A percentile compares a stretch with the other conserved stretches of the same genome.
Conservation (phyloP, 1,140 invertebrate species). For the Lepidurus couesii region DNA sequence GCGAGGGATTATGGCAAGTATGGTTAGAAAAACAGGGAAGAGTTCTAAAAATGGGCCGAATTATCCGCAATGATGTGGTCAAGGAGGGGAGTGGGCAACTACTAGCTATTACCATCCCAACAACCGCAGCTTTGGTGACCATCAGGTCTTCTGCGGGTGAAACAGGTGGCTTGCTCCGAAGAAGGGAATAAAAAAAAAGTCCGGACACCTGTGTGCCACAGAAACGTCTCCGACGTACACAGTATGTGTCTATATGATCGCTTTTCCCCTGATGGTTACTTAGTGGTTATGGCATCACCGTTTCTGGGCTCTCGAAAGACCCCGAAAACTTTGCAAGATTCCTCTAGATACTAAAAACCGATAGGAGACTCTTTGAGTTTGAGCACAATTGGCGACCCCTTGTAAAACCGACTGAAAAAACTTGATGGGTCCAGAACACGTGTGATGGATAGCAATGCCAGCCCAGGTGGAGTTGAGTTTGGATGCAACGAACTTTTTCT, state of each 20-base stretch:
- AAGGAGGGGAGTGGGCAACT: background rate
- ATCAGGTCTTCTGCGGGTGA: background rate
- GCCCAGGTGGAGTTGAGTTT: slow-evolving; percentile 14
- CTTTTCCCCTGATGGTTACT: background rate
- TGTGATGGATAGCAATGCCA: background rate
- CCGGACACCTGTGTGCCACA: background rate
- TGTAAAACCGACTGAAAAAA: background rate
- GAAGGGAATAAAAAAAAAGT: background rate
- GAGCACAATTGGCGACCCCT: background rate
- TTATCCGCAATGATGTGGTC: background rate
- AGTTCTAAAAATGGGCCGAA: background rate
- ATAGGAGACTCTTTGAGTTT: background rate
- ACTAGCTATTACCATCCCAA: background rate
- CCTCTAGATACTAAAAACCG: background rate
- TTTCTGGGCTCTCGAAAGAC: background rate
- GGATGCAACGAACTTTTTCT: background rate
- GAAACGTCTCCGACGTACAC: no score
- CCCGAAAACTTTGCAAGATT: background rate
- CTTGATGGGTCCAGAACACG: background rate
- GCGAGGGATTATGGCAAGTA: background rate
- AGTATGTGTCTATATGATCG: background rate
- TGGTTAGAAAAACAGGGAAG: background rate
- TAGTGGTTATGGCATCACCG: background rate
- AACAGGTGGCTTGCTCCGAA: background rate
- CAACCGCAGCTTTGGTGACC: background rate